phyloP scores from a whole-genome alignment of 2,888 invertebrate genomes.

The Tenthredo mesomela region DNA sequence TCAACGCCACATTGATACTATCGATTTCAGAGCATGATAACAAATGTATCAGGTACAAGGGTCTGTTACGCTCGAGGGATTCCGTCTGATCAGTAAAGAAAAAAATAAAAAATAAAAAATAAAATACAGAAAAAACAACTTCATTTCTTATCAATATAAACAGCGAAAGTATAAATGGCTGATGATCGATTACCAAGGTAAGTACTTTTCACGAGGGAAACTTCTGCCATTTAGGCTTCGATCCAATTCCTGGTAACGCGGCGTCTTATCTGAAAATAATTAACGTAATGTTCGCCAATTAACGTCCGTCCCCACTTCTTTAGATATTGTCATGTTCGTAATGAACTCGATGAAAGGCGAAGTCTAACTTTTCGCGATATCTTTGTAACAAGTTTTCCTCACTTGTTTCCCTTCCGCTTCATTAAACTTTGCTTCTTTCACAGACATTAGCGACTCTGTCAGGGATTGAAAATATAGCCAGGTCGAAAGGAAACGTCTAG shows the following conservation, averaged over 20 bases:
- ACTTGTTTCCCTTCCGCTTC: slow-evolving; percentile 19
- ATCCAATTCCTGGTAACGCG: slow-evolving; percentile 5
- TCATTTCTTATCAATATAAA: not conserved
- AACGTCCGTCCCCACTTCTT: slow-evolving; percentile 24
- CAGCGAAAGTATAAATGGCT: not conserved
- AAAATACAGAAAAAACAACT: not conserved
- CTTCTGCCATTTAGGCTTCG: not conserved
- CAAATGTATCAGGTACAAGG: slow-evolving; percentile 12
- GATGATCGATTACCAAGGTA: slow-evolving; percentile 12
- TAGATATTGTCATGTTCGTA: slow-evolving; percentile 27
- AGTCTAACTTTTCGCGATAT: slow-evolving; percentile 39
- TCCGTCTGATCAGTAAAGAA: not conserved
- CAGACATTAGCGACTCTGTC: slow-evolving; percentile 12
- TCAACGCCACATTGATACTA: not conserved
- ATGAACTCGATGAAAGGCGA: slow-evolving; percentile 28
- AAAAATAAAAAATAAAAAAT: not conserved
- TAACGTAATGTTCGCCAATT: slow-evolving; percentile 43
- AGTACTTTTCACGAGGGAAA: slow-evolving; percentile 2
- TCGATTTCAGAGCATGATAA: not conserved
- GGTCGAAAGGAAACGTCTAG: not conserved
- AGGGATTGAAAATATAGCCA: not conserved
- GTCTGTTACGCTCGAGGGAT: slow-evolving; percentile 18
- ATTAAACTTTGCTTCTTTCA: slow-evolving; percentile 13
- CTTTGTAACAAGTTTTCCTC: slow-evolving; percentile 28
- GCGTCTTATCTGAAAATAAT: slow-evolving; percentile 38